Evolutionary conservation across 2,888 invertebrate genomes (phyloP).

Genomic region (Sminthurinus aureus): DNA sequence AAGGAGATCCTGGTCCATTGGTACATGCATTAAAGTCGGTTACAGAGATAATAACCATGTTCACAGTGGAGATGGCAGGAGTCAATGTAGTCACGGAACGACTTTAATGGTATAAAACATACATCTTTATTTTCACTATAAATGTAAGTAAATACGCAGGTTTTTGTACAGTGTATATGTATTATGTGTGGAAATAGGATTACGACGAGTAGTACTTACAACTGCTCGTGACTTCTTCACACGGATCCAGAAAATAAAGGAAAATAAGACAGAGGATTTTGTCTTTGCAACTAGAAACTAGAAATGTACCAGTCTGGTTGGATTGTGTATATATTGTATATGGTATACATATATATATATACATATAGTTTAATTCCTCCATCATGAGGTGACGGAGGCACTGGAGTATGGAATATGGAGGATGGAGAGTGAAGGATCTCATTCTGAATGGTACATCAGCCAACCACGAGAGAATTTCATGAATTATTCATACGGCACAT

Average conservation of each 20-base stretch:
- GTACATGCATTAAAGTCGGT: too few relatives aligned
- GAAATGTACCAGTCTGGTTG: background rate
- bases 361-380: too few relatives aligned
- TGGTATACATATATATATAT: background rate
- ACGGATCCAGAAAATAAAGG: background rate
- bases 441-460: slow-evolving; percentile 1
- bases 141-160: too few relatives aligned
- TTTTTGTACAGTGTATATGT: too few relatives aligned
- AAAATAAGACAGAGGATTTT: background rate
- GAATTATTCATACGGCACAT: background rate
- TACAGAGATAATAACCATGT: too few relatives aligned
- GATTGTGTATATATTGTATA: background rate
- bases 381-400: background rate
- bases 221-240: background rate
- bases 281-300: background rate
- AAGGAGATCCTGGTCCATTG: too few relatives aligned
- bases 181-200: too few relatives aligned
- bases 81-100: too few relatives aligned
- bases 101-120: too few relatives aligned
- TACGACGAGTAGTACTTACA: too few relatives aligned
- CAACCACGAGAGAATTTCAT: background rate
- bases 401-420: background rate
- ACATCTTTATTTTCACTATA: too few relatives aligned
- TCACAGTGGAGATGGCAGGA: too few relatives aligned
- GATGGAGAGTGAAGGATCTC: background rate